Evolutionary conservation across 2,888 invertebrate genomes (phyloP), one percentile per base, ranked within the genome.

Genomic region (Latheticus oryzae): DNA sequence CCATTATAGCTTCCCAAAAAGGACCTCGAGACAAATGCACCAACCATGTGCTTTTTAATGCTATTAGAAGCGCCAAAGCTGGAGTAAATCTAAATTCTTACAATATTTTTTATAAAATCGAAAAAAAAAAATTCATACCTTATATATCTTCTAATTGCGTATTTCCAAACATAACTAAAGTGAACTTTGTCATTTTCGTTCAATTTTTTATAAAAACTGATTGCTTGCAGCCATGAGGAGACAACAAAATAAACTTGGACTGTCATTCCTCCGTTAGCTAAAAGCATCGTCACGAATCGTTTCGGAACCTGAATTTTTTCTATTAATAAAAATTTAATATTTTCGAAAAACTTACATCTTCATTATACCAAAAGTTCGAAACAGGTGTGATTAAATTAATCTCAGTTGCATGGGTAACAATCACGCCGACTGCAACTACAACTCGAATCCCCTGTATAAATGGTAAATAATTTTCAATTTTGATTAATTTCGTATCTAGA

Each of bases 51-150:
- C 58, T 50, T 24, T 64, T 60, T 3, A 72, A 60, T 0, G 62
- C 61, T 5, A 73, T 38, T 5, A 68, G 47, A 7, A 68, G 43
- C 0, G 65, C 45, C 19, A 72, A 40, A 19, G 64, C 26, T 1
- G 73, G 71, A 5, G 66, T 67, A 30, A 73, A 61, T 54, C 73
- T 73, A 48, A 56, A 71, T 67, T 11, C 3, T 3, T 5, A 19
- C 21, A 19, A 19, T 3, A 5, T 3, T 19, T 19, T 19, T 5
- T 19, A 5, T 19, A 19, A 19, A 19, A 19, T n/a, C n/a, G n/a
- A n/a, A n/a, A n/a, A n/a, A n/a, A n/a, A n/a, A n/a, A n/a, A n/a
- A n/a, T n/a, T n/a, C n/a, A n/a, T n/a, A n/a, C n/a, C n/a, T n/a
- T n/a, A n/a, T n/a, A n/a, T 32, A 52, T 3, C 33, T 5, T 16